phyloP scores from a whole-genome alignment of 1,140 invertebrate genomes.

The Homalodisca vitripennis region DNA sequence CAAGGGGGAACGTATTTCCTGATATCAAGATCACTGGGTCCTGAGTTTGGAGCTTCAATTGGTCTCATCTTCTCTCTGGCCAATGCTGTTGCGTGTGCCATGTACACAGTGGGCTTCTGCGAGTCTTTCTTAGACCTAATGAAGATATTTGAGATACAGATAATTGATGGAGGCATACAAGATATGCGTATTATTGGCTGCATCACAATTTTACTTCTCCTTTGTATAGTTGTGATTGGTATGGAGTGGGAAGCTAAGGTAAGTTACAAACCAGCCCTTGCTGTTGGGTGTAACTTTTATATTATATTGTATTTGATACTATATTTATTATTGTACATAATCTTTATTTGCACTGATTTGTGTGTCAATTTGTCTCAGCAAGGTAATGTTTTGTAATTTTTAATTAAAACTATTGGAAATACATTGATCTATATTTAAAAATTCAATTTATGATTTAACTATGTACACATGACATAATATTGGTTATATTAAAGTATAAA shows the following conservation, averaged over 20 bases:
- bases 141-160: constrained; percentile 50
- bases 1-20: constrained; percentile 98
- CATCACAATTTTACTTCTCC: constrained; percentile 72
- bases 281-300: too few species aligned
- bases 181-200: constrained; percentile 66
- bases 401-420: too few species aligned
- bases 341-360: too few species aligned
- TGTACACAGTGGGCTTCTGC: constrained; percentile 98
- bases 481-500: too few species aligned
- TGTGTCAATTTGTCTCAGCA: too few species aligned
- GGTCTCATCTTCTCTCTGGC: constrained; percentile 87
- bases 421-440: too few species aligned
- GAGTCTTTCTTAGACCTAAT: constrained; percentile 81
- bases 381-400: too few species aligned
- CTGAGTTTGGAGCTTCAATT: constrained; percentile 93
- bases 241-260: constrained; percentile 90
- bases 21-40: constrained; percentile 93
- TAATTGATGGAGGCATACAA: constrained; percentile 60
- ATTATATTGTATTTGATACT: too few species aligned
- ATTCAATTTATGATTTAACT: too few species aligned
- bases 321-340: too few species aligned
- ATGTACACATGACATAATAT: too few species aligned
- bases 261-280: too few species aligned
- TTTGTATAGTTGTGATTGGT: constrained; percentile 81
- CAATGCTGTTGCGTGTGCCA: constrained; percentile 95